These are phyloP conservation scores for Isotomurus palustris DNA, from an alignment of 2,888 invertebrate species.

Conservation along the genomic window DNA sequence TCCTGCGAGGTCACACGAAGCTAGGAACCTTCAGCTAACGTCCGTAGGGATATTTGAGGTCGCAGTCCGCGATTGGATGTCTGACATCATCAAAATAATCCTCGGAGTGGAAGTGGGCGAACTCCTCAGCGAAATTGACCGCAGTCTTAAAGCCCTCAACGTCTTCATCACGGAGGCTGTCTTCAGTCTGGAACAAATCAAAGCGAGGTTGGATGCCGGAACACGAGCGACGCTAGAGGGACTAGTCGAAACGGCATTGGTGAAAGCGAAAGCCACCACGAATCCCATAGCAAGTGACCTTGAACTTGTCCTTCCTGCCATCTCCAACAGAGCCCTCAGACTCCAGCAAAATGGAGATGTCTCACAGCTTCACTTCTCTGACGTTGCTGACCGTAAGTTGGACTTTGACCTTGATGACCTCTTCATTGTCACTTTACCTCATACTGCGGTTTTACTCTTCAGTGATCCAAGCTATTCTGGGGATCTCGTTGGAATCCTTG, in stretches of 20 bases:
- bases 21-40: no score
- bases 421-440: not conserved
- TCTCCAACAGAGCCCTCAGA: not conserved
- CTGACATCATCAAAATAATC: constrained; percentile 14
- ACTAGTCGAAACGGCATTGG: constrained; percentile 14
- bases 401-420: not conserved
- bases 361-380: not conserved
- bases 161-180: constrained; percentile 6
- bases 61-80: constrained; percentile 11
- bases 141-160: not conserved
- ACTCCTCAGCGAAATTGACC: constrained; percentile 15
- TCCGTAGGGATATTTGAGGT: not conserved
- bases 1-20: no score
- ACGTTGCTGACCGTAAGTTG: constrained; percentile 13
- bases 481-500: constrained; percentile 25
- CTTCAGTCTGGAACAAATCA: not conserved
- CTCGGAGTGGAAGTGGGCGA: constrained; percentile 12
- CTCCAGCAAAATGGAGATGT: not conserved
- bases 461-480: constrained; percentile 29
- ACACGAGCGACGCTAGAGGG: constrained; percentile 8
- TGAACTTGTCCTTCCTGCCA: constrained; percentile 18
- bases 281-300: constrained; percentile 8
- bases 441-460: not conserved
- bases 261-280: constrained; percentile 3
- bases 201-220: not conserved